phyloP scores from a whole-genome alignment of 2,113 vertebrate species.

The Gavialis gangeticus region DNA sequence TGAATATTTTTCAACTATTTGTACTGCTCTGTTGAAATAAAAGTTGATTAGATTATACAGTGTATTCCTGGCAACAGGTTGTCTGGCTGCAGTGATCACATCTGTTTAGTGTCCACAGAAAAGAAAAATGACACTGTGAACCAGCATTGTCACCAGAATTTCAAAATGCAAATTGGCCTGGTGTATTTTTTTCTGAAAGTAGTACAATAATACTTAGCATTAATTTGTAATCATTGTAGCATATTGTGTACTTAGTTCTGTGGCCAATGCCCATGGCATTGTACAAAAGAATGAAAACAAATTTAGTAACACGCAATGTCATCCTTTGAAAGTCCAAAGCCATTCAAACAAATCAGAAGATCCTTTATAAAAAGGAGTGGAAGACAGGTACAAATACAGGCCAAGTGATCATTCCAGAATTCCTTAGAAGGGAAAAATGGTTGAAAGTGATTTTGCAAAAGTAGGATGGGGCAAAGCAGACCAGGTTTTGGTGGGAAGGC shows the following conservation, averaged over 20 bases:
- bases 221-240: not conserved
- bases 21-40: not conserved
- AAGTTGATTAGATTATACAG: not conserved
- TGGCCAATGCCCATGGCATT: not conserved
- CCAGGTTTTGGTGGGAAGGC: not conserved
- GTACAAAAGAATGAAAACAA: not conserved
- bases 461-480: not conserved
- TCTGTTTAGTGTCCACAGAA: not conserved
- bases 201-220: not conserved
- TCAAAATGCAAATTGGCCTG: not conserved
- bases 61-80: not conserved
- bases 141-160: not conserved
- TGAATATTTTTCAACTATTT: not conserved
- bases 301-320: not conserved
- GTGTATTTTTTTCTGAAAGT: not conserved
- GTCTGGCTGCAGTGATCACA: not conserved
- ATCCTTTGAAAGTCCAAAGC: not conserved
- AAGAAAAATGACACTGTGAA: not conserved
- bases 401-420: not conserved
- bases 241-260: not conserved
- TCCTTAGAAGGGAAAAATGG: not conserved
- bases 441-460: not conserved
- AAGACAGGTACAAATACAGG: not conserved
- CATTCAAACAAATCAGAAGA: not conserved
- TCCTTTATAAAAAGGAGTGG: not conserved